Evolutionary conservation across 2,888 invertebrate genomes (phyloP).

Genomic region (Chloroclysta siterata): DNA sequence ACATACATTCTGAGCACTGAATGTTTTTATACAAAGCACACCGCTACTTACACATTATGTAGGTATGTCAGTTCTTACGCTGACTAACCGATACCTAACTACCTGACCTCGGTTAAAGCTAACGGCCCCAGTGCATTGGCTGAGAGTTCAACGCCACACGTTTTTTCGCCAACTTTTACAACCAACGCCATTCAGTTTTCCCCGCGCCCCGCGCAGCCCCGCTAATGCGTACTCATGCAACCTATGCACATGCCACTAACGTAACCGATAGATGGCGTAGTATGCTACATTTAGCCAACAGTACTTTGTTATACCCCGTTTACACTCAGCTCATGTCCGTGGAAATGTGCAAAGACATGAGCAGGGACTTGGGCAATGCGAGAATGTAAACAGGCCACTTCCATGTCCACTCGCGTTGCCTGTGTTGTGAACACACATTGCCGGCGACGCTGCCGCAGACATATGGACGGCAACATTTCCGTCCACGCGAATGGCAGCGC

Average conservation of each 20-base stretch:
- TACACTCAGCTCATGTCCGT: no score
- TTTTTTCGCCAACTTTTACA: constrained; percentile 72
- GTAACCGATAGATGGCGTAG: constrained; percentile 32
- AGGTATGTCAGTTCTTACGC: constrained; percentile 19
- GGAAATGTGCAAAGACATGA: no score
- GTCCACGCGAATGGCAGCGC: no score
- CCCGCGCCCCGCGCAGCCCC: constrained; percentile 14
- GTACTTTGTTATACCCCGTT: background rate
- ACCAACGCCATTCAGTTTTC: constrained; percentile 50
- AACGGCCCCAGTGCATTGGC: constrained; percentile 75
- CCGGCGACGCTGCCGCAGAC: no score
- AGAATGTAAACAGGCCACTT: no score
- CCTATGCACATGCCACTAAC: constrained; percentile 26
- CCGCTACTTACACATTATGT: no score
- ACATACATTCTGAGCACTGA: no score
- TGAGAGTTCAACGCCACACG: constrained; percentile 71
- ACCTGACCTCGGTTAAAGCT: constrained; percentile 78
- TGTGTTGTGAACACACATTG: no score
- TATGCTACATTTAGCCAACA: background rate
- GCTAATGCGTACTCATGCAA: constrained; percentile 23
- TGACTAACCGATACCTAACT: constrained; percentile 44
- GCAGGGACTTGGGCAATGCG: no score
- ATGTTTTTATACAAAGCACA: no score
- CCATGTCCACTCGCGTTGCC: no score
- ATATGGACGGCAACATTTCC: no score